Conservation (phyloP, 2,797 vertebrate genomes). For the Remorina albescens region DNA sequence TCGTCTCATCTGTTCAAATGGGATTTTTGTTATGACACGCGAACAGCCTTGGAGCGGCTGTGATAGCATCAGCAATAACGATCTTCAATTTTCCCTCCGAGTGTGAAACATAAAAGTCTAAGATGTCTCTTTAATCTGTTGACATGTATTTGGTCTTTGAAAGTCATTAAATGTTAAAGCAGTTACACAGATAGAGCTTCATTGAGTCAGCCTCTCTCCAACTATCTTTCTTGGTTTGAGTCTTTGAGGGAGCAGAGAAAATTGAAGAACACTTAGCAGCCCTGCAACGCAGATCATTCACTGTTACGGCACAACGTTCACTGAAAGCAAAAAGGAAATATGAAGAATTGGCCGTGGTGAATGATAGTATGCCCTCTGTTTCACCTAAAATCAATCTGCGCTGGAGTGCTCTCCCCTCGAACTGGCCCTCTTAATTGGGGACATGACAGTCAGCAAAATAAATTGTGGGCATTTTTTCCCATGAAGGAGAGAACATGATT, state of each 20-base stretch:
- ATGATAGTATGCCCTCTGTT: conserved; percentile 22
- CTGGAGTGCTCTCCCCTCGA: conserved; percentile 32
- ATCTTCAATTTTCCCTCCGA: neutral
- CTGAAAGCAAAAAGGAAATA: neutral
- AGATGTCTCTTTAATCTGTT: neutral
- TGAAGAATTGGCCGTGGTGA: neutral
- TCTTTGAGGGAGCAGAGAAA: neutral
- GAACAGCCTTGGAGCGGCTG: neutral
- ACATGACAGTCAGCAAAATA: conserved; percentile 75
- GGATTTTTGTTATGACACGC: neutral
- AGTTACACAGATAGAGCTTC: conserved; percentile 7
- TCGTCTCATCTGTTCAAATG: neutral
- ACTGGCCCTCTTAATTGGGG: conserved; percentile 72
- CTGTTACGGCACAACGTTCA: neutral
- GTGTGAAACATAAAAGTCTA: neutral
- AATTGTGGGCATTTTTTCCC: conserved; percentile 74
- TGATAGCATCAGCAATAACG: neutral
- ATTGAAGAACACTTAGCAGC: neutral
- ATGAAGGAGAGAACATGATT: conserved; percentile 67
- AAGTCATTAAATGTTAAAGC: neutral
- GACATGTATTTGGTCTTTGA: neutral
- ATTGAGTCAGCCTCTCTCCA: neutral
- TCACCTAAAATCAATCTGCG: conserved; percentile 41
- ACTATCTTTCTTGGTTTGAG: neutral
- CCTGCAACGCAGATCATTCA: neutral